phyloP scores from a whole-genome alignment of 2,888 invertebrate species.

The Sipha maydis region DNA sequence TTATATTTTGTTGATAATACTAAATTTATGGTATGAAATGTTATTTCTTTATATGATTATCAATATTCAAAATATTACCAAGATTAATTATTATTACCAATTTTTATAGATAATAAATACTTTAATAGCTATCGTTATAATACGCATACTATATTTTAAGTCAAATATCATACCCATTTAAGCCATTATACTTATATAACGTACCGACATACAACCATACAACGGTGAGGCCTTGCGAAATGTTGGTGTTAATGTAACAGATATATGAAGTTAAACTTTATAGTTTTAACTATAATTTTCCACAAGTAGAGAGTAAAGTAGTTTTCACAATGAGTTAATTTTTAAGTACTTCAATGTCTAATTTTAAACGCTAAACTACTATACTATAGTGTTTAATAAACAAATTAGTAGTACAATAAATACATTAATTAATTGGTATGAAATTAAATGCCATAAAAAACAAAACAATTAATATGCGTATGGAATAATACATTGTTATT shows the following conservation, averaged over 20 bases:
- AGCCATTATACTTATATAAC: not conserved
- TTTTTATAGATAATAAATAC: not conserved
- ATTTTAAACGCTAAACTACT: not conserved
- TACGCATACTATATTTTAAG: not conserved
- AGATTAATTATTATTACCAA: not conserved
- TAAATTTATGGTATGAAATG: not conserved
- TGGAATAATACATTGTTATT: slow-evolving; percentile 9
- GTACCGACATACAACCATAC: not conserved
- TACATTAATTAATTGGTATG: not conserved
- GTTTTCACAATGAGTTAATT: not conserved
- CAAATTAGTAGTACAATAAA: not conserved
- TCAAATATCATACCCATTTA: not conserved
- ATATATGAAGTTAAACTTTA: not conserved
- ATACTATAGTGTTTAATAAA: not conserved
- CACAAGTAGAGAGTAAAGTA: not conserved
- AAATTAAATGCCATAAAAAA: slow-evolving; percentile 28
- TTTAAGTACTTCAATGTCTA: not conserved
- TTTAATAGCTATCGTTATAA: not conserved
- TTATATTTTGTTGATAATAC: slow-evolving; percentile 17
- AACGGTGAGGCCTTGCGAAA: slow-evolving; percentile 4
- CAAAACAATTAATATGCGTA: slow-evolving; percentile 21
- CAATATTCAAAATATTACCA: not conserved
- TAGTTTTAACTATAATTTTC: slow-evolving; percentile 28
- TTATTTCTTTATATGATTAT: not conserved
- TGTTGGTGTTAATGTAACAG: not conserved